These are phyloP conservation scores for Lithobates pipiens DNA, from an alignment of 2,797 vertebrate species.

Conservation along the genomic window DNA sequence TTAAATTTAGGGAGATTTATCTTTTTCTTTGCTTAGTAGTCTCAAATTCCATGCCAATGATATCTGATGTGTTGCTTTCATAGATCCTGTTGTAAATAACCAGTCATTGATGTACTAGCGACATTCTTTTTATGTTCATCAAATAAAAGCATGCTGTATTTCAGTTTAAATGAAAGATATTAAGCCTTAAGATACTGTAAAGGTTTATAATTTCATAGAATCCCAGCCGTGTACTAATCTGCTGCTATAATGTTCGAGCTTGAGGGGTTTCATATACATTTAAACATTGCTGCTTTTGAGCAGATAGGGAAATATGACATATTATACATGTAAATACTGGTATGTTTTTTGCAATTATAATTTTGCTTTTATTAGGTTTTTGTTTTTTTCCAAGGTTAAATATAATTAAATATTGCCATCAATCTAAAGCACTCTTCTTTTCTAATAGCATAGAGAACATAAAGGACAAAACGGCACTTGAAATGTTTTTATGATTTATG, in stretches of 20 bases:
- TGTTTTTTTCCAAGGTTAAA: background rate
- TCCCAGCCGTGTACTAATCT: conserved; percentile 1
- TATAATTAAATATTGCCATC: background rate
- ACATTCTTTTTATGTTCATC: background rate
- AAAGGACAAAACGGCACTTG: background rate
- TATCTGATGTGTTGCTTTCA: background rate
- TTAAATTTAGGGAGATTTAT: too few species aligned
- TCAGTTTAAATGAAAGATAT: background rate
- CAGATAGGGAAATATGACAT: background rate
- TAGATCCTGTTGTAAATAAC: background rate
- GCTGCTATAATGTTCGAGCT: background rate
- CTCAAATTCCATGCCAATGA: background rate
- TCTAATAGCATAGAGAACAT: background rate
- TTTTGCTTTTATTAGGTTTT: background rate
- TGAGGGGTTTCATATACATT: background rate
- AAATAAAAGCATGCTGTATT: background rate
- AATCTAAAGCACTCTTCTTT: background rate
- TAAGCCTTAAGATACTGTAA: background rate
- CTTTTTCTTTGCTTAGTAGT: too few species aligned
- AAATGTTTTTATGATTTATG: background rate
- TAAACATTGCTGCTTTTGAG: background rate
- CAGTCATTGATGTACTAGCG: background rate
- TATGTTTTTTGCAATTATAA: background rate
- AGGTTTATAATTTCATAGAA: background rate
- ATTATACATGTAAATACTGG: background rate